Conservation (phyloP, 2,888 invertebrate species). For the Meiosimyza platycephala region DNA sequence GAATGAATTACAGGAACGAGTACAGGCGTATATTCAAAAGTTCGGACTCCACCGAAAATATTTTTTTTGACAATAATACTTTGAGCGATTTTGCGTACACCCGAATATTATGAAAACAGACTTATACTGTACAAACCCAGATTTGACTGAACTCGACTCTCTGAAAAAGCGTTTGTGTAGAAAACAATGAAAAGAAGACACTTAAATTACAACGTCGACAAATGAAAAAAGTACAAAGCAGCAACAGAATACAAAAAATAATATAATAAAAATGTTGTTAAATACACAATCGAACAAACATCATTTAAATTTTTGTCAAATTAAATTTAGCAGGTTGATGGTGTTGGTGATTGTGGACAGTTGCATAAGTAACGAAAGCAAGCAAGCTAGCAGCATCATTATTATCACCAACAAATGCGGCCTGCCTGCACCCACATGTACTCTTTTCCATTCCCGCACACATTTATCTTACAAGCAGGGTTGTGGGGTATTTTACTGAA, state of each 20-base stretch:
- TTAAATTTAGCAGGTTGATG: slow-evolving; percentile 1
- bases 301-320: neutral
- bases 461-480: neutral
- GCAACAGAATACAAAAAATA: slow-evolving; percentile 29
- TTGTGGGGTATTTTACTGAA: slow-evolving; percentile 6
- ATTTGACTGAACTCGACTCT: too few species aligned
- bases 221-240: too few species aligned
- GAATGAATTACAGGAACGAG: too few species aligned
- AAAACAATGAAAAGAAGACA: too few species aligned
- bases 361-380: slow-evolving; percentile 8
- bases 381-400: neutral
- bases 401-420: neutral
- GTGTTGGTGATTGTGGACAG: neutral
- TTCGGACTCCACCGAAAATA: too few species aligned
- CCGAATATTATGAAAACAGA: too few species aligned
- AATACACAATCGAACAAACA: neutral
- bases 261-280: neutral
- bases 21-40: too few species aligned
- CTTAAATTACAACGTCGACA: too few species aligned
- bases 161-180: too few species aligned
- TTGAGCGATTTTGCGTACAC: too few species aligned
- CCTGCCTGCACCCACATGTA: slow-evolving; percentile 9
- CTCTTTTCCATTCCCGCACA: neutral
- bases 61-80: too few species aligned
- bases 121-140: too few species aligned